phyloP scores from a whole-genome alignment of 2,113 vertebrate species.

The Siniperca knerii region DNA sequence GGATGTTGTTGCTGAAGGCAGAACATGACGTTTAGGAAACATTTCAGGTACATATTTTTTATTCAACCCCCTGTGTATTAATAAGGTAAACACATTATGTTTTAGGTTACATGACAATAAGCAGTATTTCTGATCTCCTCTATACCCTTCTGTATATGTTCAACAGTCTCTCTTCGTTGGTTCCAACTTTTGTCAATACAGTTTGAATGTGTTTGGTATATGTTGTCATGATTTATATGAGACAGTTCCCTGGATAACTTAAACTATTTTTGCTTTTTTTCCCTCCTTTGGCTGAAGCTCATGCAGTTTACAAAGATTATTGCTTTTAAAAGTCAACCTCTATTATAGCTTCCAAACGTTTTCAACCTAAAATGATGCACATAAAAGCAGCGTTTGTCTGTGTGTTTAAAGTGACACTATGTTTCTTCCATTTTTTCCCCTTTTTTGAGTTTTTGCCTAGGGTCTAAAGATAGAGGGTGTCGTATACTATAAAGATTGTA shows the following conservation, averaged over 20 bases:
- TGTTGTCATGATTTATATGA: not conserved
- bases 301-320: not conserved
- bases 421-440: too few relatives aligned
- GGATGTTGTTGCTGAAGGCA: slow-evolving; percentile 18
- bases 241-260: not conserved
- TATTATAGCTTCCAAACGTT: not conserved
- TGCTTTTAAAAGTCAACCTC: not conserved
- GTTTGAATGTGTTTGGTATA: not conserved
- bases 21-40: not conserved
- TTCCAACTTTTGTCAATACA: not conserved
- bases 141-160: not conserved
- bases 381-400: not conserved
- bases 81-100: not conserved
- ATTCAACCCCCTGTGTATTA: too few relatives aligned
- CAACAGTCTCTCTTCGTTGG: not conserved
- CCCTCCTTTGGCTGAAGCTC: not conserved
- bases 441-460: too few relatives aligned
- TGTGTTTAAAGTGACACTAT: not conserved
- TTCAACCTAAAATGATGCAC: not conserved
- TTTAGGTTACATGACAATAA: not conserved
- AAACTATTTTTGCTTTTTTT: not conserved
- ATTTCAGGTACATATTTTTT: not conserved
- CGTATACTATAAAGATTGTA: too few relatives aligned
- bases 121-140: not conserved
- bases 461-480: too few relatives aligned